Conservation (phyloP, 1,140 invertebrate genomes). For the Dryas iulia region DNA sequence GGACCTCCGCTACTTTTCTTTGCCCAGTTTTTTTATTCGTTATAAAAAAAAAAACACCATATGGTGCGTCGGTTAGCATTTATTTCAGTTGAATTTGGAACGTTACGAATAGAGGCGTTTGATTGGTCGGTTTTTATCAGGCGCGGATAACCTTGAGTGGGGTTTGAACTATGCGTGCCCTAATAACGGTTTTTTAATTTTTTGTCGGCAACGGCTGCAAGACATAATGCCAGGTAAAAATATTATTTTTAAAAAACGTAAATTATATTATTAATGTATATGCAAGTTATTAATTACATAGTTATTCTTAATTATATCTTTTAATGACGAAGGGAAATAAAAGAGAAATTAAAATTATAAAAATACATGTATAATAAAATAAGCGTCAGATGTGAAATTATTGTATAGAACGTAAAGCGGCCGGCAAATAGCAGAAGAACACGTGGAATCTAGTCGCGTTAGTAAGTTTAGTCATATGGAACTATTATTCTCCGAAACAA, state of each 20-base stretch:
- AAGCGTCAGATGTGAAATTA: neutral
- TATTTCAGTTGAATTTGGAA: slow-evolving; percentile 46
- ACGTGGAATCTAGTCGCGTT: slow-evolving; percentile 17
- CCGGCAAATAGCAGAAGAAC: slow-evolving; percentile 23
- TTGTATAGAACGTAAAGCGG: neutral
- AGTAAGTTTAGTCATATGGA: neutral
- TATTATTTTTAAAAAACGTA: neutral
- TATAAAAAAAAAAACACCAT: slow-evolving; percentile 20
- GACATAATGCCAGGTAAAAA: slow-evolving; percentile 23
- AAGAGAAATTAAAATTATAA: too few species aligned
- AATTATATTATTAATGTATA: neutral
- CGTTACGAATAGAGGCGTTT: slow-evolving; percentile 50
- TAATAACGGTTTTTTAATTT: slow-evolving; percentile 56
- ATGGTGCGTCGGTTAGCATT: slow-evolving; percentile 19
- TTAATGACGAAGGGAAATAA: too few species aligned
- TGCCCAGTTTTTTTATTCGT: neutral
- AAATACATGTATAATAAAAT: too few species aligned
- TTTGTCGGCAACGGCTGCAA: slow-evolving; percentile 9
- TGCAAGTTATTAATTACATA: too few species aligned
- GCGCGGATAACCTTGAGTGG: slow-evolving; percentile 59
- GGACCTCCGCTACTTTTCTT: neutral
- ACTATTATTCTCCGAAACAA: neutral
- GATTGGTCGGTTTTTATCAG: slow-evolving; percentile 74
- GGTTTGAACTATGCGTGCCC: slow-evolving; percentile 52
- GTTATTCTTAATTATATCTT: too few species aligned